These are phyloP conservation scores for Pomacea maculata DNA, from an alignment of 1,140 invertebrate species.

Conservation along the genomic window DNA sequence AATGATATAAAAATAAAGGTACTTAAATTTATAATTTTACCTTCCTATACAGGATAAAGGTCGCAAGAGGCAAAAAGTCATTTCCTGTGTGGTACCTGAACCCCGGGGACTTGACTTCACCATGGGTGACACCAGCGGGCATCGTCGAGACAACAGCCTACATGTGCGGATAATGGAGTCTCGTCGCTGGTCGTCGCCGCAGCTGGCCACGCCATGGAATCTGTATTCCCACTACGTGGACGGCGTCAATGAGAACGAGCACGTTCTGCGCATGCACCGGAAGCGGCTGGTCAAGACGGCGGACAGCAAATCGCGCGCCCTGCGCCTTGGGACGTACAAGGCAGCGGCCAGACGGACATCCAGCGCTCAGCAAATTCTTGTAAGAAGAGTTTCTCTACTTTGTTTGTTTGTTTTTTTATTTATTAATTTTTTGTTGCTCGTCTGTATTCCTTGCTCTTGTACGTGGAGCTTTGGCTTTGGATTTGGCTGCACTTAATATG, in stretches of 20 bases:
- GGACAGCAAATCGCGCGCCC: conserved; percentile 3
- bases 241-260: conserved; percentile 15
- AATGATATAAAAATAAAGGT: neutral
- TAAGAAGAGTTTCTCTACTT: too few species aligned
- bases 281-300: conserved; percentile 7
- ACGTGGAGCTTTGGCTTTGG: too few species aligned
- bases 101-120: neutral
- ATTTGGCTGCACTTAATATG: too few species aligned
- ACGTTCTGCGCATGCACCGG: conserved; percentile 14
- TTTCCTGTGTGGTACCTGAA: neutral
- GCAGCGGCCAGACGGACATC: neutral
- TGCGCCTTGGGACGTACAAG: neutral
- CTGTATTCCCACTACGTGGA: conserved; percentile 20
- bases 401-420: too few species aligned
- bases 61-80: neutral
- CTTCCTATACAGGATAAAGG: neutral
- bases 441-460: too few species aligned
- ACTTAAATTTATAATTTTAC: neutral
- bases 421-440: too few species aligned
- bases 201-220: neutral
- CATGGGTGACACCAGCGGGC: neutral
- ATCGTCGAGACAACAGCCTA: neutral
- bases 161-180: conserved; percentile 1
- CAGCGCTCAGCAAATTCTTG: too few species aligned
- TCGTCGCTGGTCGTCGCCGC: neutral